Evolutionary conservation across 2,797 vertebrate genomes (phyloP).

Genomic region (Aulostomus chinensis): DNA sequence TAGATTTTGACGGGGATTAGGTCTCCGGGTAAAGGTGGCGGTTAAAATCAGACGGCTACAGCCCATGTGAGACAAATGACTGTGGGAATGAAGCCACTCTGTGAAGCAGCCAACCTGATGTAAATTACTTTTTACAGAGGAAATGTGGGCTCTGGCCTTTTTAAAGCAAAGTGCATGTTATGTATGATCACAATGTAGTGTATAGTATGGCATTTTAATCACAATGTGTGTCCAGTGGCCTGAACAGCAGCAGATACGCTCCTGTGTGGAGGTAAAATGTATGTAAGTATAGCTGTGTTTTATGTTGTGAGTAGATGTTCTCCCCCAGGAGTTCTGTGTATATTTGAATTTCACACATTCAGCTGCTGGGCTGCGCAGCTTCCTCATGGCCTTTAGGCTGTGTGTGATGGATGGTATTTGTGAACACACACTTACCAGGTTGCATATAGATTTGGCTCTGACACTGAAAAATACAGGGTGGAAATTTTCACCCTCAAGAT

Average conservation of each 20-base stretch:
- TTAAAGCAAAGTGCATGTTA: slow-evolving; percentile 38
- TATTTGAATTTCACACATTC: too few species aligned
- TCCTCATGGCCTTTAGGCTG: too few species aligned
- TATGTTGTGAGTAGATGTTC: too few species aligned
- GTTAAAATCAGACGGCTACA: slow-evolving; percentile 32
- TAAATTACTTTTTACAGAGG: slow-evolving; percentile 27
- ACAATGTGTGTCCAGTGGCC: slow-evolving; percentile 60
- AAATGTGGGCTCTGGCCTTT: slow-evolving; percentile 26
- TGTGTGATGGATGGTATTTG: too few species aligned
- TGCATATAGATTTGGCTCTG: too few species aligned
- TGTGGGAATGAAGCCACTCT: slow-evolving; percentile 45
- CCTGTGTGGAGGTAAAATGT: not conserved
- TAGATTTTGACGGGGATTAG: not conserved
- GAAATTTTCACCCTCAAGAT: too few species aligned
- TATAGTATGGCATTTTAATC: slow-evolving; percentile 20
- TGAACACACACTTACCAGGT: too few species aligned
- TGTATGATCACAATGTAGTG: slow-evolving; percentile 37
- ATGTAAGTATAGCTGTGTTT: too few species aligned
- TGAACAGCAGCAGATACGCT: slow-evolving; percentile 31
- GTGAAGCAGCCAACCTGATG: slow-evolving; percentile 28
- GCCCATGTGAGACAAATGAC: slow-evolving; percentile 24
- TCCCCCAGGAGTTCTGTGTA: too few species aligned
- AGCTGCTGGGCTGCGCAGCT: too few species aligned
- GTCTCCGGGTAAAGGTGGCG: slow-evolving; percentile 21
- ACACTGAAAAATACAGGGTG: too few species aligned